Percentiles rank a stretch among this genome's conserved stretches.
Conservation (phyloP, 2,797 vertebrate species). For the Iguana delicatissima region DNA sequence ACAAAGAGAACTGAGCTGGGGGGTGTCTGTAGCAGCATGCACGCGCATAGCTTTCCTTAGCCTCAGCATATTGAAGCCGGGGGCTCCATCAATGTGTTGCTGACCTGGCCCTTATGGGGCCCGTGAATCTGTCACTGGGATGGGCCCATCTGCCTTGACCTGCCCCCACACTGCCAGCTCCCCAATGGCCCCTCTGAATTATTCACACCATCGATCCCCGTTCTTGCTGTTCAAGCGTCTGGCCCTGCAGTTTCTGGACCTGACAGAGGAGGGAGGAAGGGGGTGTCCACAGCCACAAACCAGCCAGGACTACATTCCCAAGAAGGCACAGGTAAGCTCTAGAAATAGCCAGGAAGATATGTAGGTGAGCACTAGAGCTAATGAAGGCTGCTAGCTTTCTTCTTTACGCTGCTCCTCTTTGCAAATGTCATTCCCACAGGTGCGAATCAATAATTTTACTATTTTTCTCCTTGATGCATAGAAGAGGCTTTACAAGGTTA, state of each 20-base stretch:
- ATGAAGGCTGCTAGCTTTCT: too few species aligned
- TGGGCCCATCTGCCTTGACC: background rate
- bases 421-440: too few species aligned
- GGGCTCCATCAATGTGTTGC: background rate
- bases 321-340: too few species aligned
- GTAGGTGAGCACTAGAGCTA: too few species aligned
- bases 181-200: slow-evolving; percentile 26
- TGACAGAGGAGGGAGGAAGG: background rate
- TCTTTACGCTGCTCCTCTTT: too few species aligned
- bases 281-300: background rate
- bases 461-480: too few species aligned
- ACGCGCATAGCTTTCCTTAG: background rate
- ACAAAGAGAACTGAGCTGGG: background rate
- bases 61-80: background rate
- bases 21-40: too few species aligned
- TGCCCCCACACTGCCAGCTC: background rate
- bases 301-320: background rate
- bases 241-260: background rate
- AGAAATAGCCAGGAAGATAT: background rate
- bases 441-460: too few species aligned
- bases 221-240: slow-evolving; percentile 53
- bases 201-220: slow-evolving; percentile 40
- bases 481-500: too few species aligned
- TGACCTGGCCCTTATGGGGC: slow-evolving; percentile 31
- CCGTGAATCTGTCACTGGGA: slow-evolving; percentile 40